Evolutionary conservation across 2,113 vertebrate species (phyloP), one percentile per base, ranked within the genome.

Genomic region (Noturus placidus): DNA sequence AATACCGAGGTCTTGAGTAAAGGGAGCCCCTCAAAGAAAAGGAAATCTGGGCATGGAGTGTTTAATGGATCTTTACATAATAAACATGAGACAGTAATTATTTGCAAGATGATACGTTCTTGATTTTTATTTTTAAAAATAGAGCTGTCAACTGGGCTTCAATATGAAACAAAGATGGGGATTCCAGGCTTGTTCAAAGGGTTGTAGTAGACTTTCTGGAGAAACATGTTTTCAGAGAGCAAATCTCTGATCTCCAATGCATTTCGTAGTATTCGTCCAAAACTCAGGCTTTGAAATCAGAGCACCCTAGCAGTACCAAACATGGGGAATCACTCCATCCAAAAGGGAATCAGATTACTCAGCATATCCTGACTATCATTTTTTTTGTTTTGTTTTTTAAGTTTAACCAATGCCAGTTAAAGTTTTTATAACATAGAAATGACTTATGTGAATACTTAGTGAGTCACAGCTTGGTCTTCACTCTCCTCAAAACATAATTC

Each of bases 1-100:
- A 90, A 93, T 92, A 93, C 92, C 91, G 92, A 88, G 89, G 91
- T 77, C 79, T 70, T 91, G 90, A 92, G 89, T 89, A 92, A 94
- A 92, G 92, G 92, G 94, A 94, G 89, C 91, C 91, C 92, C 65
- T 54, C 88, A 83, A 88, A 92, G 82, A 86, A 78, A 92, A 91
- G 90, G 92, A 90, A 92, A 90, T 91, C 90, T 84, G 92, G 91
- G 85, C 92, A 90, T 88, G 90, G 91, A 85, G 74, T 72, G 83
- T 81, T 88, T 85, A 79, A 61, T 70, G 50, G 74, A 79, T 69
- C 76, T 67, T 85, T 84, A 81, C 83, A 50, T 70, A 80, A 80
- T 79, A 57, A 88, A 80, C 52, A 88, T 27, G 56, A 69, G 54
- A 59, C 74, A 35, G 50, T 74, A 56, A 80, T 80, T 59, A 85